phyloP scores from a whole-genome alignment of 2,113 vertebrate genomes.

The Micronycteris hirsuta region DNA sequence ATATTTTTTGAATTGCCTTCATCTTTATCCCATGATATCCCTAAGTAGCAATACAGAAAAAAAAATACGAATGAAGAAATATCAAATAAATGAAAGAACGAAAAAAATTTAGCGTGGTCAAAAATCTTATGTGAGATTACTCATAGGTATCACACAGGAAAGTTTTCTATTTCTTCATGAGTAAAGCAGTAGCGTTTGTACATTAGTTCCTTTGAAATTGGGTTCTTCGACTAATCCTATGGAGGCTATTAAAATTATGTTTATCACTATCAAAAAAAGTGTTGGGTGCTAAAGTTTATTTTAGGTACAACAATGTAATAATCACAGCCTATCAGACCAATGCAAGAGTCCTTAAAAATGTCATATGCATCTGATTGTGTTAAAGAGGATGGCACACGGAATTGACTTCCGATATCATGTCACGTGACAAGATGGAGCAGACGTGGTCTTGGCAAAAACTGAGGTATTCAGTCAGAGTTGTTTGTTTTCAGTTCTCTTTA shows the following conservation, averaged over 20 bases:
- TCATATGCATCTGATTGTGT: neutral
- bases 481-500: slow-evolving; percentile 36
- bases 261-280: neutral
- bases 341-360: neutral
- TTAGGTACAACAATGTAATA: neutral
- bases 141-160: neutral
- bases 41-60: neutral
- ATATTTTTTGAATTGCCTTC: neutral
- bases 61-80: neutral
- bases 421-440: rapidly evolving
- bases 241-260: neutral
- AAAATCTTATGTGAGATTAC: neutral
- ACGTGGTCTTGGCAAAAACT: neutral
- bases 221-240: neutral
- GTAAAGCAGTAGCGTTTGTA: neutral
- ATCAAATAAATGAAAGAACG: neutral
- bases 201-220: neutral
- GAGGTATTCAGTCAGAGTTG: neutral
- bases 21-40: neutral
- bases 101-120: neutral
- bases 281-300: neutral
- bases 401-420: neutral
- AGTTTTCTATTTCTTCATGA: neutral
- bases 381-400: neutral
- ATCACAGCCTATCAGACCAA: neutral